A percentile compares a stretch with the other conserved stretches of the same genome.
Conservation (phyloP, 2,888 invertebrate species). For the Lysandra coridon region DNA sequence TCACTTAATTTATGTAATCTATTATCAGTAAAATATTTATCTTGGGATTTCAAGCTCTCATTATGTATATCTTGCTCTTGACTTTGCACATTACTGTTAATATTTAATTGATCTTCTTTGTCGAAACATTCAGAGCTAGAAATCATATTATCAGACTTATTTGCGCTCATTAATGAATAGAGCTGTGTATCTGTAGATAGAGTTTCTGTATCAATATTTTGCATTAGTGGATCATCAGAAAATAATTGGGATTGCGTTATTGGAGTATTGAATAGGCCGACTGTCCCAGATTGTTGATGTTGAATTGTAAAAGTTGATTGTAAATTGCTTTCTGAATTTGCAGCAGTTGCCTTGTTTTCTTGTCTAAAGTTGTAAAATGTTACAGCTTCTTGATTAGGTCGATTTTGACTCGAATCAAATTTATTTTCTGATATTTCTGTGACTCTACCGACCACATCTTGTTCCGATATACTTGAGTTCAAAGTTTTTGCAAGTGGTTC, state of each 20-base stretch:
- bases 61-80: background rate
- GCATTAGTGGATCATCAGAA: background rate
- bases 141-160: background rate
- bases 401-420: background rate
- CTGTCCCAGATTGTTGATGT: background rate
- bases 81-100: background rate
- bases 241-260: background rate
- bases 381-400: background rate
- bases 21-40: background rate
- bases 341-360: background rate
- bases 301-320: background rate
- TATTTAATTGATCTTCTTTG: background rate
- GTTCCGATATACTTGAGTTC: background rate
- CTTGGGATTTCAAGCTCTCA: background rate
- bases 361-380: conserved; percentile 2
- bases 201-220: background rate
- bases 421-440: background rate
- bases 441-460: background rate
- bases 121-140: background rate
- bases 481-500: background rate
- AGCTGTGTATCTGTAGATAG: background rate
- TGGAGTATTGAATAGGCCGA: background rate
- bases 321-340: background rate
- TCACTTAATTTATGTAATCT: background rate
- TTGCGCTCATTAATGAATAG: background rate